phyloP scores from a whole-genome alignment of 2,888 invertebrate species.

The Beris morrisii region DNA sequence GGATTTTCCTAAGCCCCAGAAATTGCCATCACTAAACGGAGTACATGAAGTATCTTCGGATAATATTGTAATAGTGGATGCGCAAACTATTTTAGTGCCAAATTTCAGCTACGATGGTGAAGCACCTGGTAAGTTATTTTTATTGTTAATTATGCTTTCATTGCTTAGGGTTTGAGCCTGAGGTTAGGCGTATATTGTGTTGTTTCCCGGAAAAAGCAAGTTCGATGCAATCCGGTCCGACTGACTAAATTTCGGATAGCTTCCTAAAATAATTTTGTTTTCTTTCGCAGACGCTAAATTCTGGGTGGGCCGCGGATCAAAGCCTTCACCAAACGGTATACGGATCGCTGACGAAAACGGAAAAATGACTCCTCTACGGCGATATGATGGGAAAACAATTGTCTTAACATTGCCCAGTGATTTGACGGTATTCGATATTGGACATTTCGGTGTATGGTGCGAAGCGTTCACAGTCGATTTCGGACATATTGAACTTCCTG shows the following conservation, averaged over 20 bases:
- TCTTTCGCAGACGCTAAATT: slow-evolving; percentile 80
- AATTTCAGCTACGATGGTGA: slow-evolving; percentile 91
- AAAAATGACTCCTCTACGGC: slow-evolving; percentile 73
- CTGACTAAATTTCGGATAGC: too few species aligned
- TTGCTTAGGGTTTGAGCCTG: too few species aligned
- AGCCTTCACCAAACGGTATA: slow-evolving; percentile 80
- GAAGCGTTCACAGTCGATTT: slow-evolving; percentile 92
- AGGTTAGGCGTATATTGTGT: too few species aligned
- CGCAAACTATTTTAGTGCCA: slow-evolving; percentile 87
- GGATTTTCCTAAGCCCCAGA: slow-evolving; percentile 82
- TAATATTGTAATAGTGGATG: slow-evolving; percentile 86
- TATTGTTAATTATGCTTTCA: background rate
- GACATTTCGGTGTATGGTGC: slow-evolving; percentile 92
- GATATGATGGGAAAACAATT: slow-evolving; percentile 84
- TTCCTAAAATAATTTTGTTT: background rate
- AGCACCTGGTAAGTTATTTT: slow-evolving; percentile 73
- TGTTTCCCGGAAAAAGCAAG: too few species aligned
- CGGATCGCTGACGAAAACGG: slow-evolving; percentile 92
- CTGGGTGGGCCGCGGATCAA: slow-evolving; percentile 84
- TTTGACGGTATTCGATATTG: slow-evolving; percentile 88
- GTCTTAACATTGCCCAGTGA: slow-evolving; percentile 87
- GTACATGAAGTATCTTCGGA: slow-evolving; percentile 85
- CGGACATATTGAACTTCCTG: slow-evolving; percentile 80
- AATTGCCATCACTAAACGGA: slow-evolving; percentile 73
- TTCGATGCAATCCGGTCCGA: too few species aligned